Evolutionary conservation across 2,888 invertebrate species (phyloP), one percentile per base, ranked within the genome.

Genomic region (Aspidapion aeneum): DNA sequence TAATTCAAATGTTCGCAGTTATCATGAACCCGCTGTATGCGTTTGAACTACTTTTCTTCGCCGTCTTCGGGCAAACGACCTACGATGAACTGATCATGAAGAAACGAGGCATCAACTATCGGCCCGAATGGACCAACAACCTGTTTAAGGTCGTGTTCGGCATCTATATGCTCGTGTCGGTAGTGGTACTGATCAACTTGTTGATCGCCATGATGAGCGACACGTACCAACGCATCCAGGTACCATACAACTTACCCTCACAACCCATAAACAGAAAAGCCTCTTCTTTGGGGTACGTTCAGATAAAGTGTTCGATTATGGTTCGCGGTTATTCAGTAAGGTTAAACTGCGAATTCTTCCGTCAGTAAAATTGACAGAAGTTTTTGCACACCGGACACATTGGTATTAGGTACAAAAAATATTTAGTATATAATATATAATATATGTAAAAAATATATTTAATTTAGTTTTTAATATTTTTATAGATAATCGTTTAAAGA

Each of bases 181-280:
- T 97, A 80, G 94, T 98, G 83, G 98, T 98, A 80, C 89, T 98
- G 78, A 95, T 98, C 84, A 98, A 98, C 84, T 90, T 98, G 80
- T 91, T 98, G 81, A 98, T 98, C 88, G 98, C 98, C 85, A 98
- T 98, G 98, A 98, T 98, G 97, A 97, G 97, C 83, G 98, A 98
- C 87, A 98, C 98, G 76, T 98, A 99, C 83, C 98, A 98, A 82
- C 89, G 97, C 79, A 98, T 98, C 78, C 94, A 99, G 89, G 98
- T 98, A 89, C n/a, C n/a, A n/a, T n/a, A n/a, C n/a, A n/a, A 87
- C 82, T 85, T 81, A 51, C 18, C 57, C 57, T 21, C 52, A 21
- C 58, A 50, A 58, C 50, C 54, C 54, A 21, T 2, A 22, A 52
- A 60, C 60, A 48, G 60, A 18, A 35, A 22, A 57, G 1, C 3